A percentile compares a stretch with the other conserved stretches of the same genome.
phyloP scores from a whole-genome alignment of 2,797 vertebrate genomes.

The Cossypha dichroa region DNA sequence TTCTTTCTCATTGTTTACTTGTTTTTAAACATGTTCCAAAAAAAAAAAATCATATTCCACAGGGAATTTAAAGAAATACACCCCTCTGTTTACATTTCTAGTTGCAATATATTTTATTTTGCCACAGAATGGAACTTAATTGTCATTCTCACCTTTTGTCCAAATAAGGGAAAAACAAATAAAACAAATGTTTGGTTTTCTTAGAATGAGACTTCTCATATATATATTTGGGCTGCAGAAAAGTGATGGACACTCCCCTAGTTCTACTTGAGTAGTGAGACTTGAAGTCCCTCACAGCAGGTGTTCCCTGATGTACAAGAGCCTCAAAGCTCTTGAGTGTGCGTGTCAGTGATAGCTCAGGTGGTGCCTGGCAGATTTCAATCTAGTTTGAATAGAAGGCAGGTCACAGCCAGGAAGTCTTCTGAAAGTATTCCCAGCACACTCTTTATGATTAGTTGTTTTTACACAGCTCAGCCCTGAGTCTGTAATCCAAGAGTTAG shows the following conservation, averaged over 20 bases:
- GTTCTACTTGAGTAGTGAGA: not conserved
- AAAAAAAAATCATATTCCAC: not conserved
- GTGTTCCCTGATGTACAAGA: no score
- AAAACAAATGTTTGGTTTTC: not conserved
- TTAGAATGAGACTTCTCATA: accelerated
- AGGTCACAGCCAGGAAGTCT: not conserved
- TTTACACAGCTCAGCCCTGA: not conserved
- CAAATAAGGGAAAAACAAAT: not conserved
- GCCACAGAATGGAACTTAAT: not conserved
- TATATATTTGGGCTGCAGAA: not conserved
- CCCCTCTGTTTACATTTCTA: not conserved
- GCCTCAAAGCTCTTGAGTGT: not conserved
- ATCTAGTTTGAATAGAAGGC: not conserved
- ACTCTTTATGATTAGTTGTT: not conserved
- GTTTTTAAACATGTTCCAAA: not conserved
- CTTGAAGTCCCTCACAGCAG: not conserved
- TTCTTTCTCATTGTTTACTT: not conserved
- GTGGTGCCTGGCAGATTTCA: accelerated
- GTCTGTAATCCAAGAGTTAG: not conserved
- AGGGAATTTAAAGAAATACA: not conserved
- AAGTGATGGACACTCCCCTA: not conserved
- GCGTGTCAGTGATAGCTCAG: accelerated
- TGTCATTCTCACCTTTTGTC: not conserved
- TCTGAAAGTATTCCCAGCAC: not conserved
- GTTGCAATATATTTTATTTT: not conserved